Evolutionary conservation across 1,140 invertebrate genomes (phyloP).

Genomic region (Drosophila virilis): DNA sequence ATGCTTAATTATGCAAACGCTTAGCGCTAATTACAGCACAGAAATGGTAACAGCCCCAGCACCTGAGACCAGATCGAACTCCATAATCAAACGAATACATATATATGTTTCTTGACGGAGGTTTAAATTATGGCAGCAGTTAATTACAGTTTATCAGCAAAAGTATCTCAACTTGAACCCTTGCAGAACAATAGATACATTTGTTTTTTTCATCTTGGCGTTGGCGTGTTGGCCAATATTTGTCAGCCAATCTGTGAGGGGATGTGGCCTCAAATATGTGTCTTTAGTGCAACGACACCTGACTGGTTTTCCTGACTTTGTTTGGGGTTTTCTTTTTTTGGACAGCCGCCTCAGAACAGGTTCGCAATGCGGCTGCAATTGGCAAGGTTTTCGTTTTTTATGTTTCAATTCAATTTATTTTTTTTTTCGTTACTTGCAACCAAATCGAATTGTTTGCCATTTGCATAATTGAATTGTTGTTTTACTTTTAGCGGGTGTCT

Average conservation of each 20-base stretch:
- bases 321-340: background rate
- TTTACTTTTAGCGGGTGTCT: constrained; percentile 22
- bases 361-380: constrained; percentile 41
- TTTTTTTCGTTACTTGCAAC: constrained; percentile 3
- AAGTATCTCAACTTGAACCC: constrained; percentile 66
- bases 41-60: constrained; percentile 26
- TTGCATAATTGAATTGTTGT: constrained; percentile 51
- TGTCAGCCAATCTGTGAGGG: background rate
- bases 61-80: constrained; percentile 50
- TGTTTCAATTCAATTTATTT: background rate
- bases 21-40: constrained; percentile 63
- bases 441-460: constrained; percentile 39
- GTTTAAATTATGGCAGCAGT: constrained; percentile 58
- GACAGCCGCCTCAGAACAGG: constrained; percentile 30
- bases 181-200: constrained; percentile 25
- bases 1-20: constrained; percentile 80
- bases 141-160: constrained; percentile 62
- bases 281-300: constrained; percentile 41
- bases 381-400: constrained; percentile 23
- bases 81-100: constrained; percentile 38
- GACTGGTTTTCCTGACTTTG: constrained; percentile 24
- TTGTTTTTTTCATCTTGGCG: constrained; percentile 25
- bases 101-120: background rate
- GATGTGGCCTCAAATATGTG: background rate
- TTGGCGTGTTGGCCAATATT: constrained; percentile 9